These are phyloP conservation scores for Stylophora pistillata DNA, from an alignment of 64 coral and sea anemone species.

Conservation along the genomic window DNA sequence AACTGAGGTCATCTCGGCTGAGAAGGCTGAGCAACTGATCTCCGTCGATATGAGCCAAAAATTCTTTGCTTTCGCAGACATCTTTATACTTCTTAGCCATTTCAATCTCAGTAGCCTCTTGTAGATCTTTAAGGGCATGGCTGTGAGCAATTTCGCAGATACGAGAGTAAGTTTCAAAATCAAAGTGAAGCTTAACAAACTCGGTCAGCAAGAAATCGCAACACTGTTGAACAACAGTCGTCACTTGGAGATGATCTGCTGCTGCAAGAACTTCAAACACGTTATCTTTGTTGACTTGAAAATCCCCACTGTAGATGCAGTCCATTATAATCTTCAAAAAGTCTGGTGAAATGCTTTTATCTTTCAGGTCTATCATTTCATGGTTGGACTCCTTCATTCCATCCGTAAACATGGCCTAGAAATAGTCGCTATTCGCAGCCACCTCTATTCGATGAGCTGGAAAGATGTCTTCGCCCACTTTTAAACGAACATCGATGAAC, in stretches of 20 bases:
- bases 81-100: not conserved
- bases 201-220: not conserved
- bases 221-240: conserved; percentile 12
- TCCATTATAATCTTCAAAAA: not conserved
- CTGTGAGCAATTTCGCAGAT: not conserved
- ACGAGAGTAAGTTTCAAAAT: not conserved
- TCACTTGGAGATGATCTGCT: conserved; percentile 18
- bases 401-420: conserved; percentile 65
- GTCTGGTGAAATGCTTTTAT: not conserved
- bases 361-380: conserved; percentile 1
- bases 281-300: not conserved
- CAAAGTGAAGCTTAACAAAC: not conserved
- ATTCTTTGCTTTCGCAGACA: conserved; percentile 3
- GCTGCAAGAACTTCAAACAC: conserved; percentile 7
- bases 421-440: conserved; percentile 74
- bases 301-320: not conserved
- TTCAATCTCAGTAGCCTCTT: not conserved
- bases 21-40: not conserved
- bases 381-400: conserved; percentile 13
- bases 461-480: conserved; percentile 56
- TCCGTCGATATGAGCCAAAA: not conserved
- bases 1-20: not conserved
- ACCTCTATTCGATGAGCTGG: conserved; percentile 64
- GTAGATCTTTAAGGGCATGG: not conserved
- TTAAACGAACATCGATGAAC: conserved; percentile 64